Conservation (phyloP, 2,797 vertebrate species). For the Rhabdomys pumilio region DNA sequence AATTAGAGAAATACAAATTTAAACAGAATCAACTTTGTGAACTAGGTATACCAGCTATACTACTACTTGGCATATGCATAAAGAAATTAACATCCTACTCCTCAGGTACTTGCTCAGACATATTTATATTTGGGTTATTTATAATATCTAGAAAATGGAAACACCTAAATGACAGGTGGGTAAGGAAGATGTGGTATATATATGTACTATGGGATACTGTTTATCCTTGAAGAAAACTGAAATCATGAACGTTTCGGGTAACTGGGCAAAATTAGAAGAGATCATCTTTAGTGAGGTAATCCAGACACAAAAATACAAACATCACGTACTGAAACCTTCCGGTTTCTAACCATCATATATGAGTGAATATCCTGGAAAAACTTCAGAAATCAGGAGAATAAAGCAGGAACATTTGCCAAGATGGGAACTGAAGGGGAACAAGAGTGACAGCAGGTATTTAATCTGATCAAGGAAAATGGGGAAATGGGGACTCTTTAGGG, state of each 20-base stretch:
- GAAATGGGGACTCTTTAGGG: not conserved
- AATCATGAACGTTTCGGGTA: not conserved
- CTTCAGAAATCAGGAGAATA: not conserved
- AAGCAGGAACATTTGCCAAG: not conserved
- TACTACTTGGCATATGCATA: not conserved
- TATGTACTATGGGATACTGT: not conserved
- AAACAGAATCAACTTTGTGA: not conserved
- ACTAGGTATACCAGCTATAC: not conserved
- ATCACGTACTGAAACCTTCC: not conserved
- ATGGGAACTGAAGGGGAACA: not conserved
- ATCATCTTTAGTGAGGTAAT: not conserved
- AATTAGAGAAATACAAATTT: not conserved
- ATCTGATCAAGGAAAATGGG: not conserved
- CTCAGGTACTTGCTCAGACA: not conserved
- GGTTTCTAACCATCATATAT: not conserved
- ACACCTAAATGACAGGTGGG: not conserved
- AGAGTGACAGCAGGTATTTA: not conserved
- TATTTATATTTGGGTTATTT: not conserved
- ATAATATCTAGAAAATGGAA: not conserved
- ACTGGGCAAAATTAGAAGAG: not conserved
- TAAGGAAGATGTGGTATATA: not conserved
- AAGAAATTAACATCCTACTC: not conserved
- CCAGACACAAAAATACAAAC: not conserved
- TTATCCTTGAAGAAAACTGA: not conserved
- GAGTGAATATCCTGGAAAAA: not conserved